Conservation (phyloP, 2,113 vertebrate species). For the Prolemur simus region DNA sequence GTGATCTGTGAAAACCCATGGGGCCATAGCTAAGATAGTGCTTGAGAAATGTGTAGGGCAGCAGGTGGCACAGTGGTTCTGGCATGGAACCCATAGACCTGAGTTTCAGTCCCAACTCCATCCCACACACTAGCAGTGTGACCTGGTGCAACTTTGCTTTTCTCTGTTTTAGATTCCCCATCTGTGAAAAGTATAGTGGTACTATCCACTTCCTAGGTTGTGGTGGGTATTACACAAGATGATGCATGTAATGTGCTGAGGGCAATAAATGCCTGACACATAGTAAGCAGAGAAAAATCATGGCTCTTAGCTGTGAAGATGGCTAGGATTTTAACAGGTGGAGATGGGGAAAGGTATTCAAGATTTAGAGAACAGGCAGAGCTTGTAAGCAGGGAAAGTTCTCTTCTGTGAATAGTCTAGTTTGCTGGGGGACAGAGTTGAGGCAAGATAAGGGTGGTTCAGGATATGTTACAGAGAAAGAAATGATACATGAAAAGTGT, state of each 20-base stretch:
- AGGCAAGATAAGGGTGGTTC: background rate
- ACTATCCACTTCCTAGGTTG: background rate
- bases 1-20: background rate
- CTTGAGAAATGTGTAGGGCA: background rate
- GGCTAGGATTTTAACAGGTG: background rate
- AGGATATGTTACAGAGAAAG: background rate
- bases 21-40: background rate
- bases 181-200: background rate
- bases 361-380: background rate
- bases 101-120: background rate
- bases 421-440: background rate
- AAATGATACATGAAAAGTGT: background rate
- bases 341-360: too few relatives aligned
- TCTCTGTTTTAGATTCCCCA: background rate
- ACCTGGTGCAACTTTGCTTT: background rate
- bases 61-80: background rate
- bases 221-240: background rate
- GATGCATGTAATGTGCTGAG: background rate
- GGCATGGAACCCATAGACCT: background rate
- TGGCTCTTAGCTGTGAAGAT: background rate
- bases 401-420: background rate
- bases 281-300: background rate
- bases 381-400: background rate
- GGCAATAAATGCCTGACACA: too few relatives aligned
- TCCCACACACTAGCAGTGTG: background rate